These are phyloP conservation scores for Folsomia candida DNA, from an alignment of 2,888 invertebrate species.

Conservation along the genomic window DNA sequence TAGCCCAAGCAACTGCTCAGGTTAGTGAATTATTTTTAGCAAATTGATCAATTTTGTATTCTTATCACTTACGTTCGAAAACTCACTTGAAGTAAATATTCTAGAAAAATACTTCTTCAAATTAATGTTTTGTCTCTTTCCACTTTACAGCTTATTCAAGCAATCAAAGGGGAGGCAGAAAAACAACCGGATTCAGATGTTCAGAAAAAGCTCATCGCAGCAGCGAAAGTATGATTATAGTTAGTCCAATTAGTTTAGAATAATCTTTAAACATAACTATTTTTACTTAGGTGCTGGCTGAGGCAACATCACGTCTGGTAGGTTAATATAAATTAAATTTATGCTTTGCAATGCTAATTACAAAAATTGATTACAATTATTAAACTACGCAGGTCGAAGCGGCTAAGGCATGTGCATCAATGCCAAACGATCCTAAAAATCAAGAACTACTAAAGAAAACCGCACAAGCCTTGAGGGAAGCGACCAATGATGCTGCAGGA, in stretches of 20 bases:
- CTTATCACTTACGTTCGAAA: too few species aligned
- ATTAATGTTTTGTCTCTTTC: too few species aligned
- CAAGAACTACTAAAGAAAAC: slow-evolving; percentile 82
- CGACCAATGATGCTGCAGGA: slow-evolving; percentile 48
- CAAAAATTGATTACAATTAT: too few species aligned
- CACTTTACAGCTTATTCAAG: slow-evolving; percentile 88
- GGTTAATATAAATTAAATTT: too few species aligned
- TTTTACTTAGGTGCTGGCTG: slow-evolving; percentile 62
- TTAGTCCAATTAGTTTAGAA: background rate
- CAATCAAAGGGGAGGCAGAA: slow-evolving; percentile 93
- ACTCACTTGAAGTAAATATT: too few species aligned
- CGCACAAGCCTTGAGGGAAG: slow-evolving; percentile 80
- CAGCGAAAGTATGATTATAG: slow-evolving; percentile 74
- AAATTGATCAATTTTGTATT: too few species aligned
- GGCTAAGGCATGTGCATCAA: slow-evolving; percentile 84
- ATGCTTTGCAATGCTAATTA: too few species aligned
- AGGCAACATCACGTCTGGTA: slow-evolving; percentile 91
- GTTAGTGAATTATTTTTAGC: too few species aligned
- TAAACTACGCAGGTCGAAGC: too few species aligned
- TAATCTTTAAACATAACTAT: background rate
- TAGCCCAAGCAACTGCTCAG: slow-evolving; percentile 87
- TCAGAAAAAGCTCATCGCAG: slow-evolving; percentile 85
- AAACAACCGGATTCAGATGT: slow-evolving; percentile 79
- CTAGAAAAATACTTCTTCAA: too few species aligned
- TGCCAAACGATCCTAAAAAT: slow-evolving; percentile 75